Evolutionary conservation across 2,113 vertebrate genomes (phyloP).

Genomic region (Sterrhoptilus dennistouni): DNA sequence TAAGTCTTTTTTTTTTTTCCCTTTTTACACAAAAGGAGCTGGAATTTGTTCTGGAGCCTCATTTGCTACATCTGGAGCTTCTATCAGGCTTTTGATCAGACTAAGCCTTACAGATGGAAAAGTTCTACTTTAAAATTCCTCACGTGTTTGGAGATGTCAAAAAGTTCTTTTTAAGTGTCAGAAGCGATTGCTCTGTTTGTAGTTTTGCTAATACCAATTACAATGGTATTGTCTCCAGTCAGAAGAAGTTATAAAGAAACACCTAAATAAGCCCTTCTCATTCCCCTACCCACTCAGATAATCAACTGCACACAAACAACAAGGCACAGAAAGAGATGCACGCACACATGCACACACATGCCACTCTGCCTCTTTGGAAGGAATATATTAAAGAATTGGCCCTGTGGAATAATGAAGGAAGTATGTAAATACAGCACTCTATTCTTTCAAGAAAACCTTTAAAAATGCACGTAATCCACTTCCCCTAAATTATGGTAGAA

Average conservation of each 20-base stretch:
- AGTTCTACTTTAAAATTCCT: conserved; percentile 72
- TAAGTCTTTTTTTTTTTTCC: neutral
- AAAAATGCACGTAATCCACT: conserved; percentile 55
- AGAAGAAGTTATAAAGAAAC: neutral
- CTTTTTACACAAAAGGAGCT: neutral
- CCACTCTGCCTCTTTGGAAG: neutral
- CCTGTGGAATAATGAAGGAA: conserved; percentile 53
- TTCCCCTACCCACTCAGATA: neutral
- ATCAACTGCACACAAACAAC: neutral
- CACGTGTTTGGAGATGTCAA: conserved; percentile 57
- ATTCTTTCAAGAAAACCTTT: conserved; percentile 66
- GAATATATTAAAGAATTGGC: conserved; percentile 30
- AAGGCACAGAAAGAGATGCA: neutral
- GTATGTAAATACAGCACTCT: conserved; percentile 41
- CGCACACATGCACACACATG: neutral
- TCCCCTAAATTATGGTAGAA: conserved; percentile 71
- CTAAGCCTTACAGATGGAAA: conserved; percentile 67
- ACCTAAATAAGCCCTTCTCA: neutral
- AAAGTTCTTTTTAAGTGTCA: conserved; percentile 74
- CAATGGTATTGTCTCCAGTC: neutral
- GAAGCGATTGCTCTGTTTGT: conserved; percentile 57
- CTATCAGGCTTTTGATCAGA: conserved; percentile 69
- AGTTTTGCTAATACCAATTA: conserved; percentile 1
- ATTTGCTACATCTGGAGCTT: conserved; percentile 64
- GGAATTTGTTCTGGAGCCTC: conserved; percentile 22